Conservation (phyloP, 53 echinoderm and acorn worm species). For the Actinopyga echinites region DNA sequence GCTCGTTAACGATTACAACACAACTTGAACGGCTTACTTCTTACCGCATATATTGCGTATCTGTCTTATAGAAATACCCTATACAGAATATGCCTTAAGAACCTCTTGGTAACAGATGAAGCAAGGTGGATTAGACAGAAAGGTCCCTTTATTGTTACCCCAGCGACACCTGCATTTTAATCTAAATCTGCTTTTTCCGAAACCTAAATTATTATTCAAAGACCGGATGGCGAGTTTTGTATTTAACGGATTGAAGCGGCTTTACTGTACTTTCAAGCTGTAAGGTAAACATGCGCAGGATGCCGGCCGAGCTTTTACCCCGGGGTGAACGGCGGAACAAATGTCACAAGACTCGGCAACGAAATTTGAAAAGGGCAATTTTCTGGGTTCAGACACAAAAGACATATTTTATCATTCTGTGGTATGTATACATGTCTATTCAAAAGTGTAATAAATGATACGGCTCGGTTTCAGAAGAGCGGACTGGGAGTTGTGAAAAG, state of each 20-base stretch:
- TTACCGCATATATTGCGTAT: too few species aligned
- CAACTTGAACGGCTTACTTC: too few species aligned
- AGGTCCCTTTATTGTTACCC: too few species aligned
- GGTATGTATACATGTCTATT: constrained; percentile 4
- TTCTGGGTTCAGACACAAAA: not conserved
- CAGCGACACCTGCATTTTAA: not conserved
- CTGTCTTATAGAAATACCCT: too few species aligned
- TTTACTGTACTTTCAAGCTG: constrained; percentile 21
- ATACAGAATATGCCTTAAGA: too few species aligned
- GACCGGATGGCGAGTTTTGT: constrained; percentile 21
- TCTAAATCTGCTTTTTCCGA: constrained; percentile 36
- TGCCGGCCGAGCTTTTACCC: not conserved
- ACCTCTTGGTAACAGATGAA: too few species aligned
- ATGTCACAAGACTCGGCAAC: too few species aligned
- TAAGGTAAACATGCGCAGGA: not conserved
- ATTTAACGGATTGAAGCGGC: constrained; percentile 1
- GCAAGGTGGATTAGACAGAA: too few species aligned
- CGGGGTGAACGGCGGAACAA: constrained; percentile 1
- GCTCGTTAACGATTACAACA: too few species aligned
- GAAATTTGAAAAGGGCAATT: too few species aligned
- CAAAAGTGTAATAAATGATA: constrained; percentile 23
- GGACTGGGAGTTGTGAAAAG: not conserved
- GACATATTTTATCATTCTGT: constrained; percentile 38
- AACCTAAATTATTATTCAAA: constrained; percentile 38
- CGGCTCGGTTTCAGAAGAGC: not conserved